phyloP scores from a whole-genome alignment of 1,140 invertebrate species.

The Charaxes varanes region DNA sequence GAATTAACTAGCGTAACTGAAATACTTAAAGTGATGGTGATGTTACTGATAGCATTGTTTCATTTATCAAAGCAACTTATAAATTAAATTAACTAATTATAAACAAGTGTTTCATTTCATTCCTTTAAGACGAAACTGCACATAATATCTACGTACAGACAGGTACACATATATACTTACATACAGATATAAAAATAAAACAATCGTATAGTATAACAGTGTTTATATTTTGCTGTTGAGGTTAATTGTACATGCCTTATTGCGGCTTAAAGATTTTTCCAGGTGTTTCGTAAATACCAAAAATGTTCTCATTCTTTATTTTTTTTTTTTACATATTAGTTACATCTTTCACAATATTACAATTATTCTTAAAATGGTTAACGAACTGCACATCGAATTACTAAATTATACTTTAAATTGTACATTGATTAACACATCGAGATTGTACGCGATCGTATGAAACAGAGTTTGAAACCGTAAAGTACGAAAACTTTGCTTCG shows the following conservation, averaged over 20 bases:
- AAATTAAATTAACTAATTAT: slow-evolving; percentile 40
- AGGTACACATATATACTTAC: no score
- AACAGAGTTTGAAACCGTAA: no score
- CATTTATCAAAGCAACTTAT: slow-evolving; percentile 36
- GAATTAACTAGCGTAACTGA: slow-evolving; percentile 25
- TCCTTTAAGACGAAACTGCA: no score
- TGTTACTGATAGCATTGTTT: slow-evolving; percentile 46
- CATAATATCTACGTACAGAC: no score
- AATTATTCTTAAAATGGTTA: no score
- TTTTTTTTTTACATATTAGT: no score
- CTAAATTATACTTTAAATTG: slow-evolving; percentile 9
- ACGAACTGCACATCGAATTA: no score
- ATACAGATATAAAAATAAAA: slow-evolving; percentile 25
- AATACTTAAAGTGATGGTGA: slow-evolving; percentile 45
- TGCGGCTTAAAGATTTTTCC: slow-evolving; percentile 41
- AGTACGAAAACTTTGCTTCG: slow-evolving; percentile 21
- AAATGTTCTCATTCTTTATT: no score
- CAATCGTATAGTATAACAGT: slow-evolving; percentile 55
- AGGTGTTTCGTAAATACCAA: slow-evolving; percentile 1
- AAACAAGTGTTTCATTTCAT: slow-evolving; percentile 7
- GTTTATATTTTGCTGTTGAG: slow-evolving; percentile 68
- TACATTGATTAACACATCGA: slow-evolving; percentile 3
- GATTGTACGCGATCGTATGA: no score
- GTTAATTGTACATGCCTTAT: slow-evolving; percentile 65
- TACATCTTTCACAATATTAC: no score